Evolutionary conservation across 1,140 invertebrate genomes (phyloP), one percentile per base, ranked within the genome.

Genomic region (Ridgeia piscesae): DNA sequence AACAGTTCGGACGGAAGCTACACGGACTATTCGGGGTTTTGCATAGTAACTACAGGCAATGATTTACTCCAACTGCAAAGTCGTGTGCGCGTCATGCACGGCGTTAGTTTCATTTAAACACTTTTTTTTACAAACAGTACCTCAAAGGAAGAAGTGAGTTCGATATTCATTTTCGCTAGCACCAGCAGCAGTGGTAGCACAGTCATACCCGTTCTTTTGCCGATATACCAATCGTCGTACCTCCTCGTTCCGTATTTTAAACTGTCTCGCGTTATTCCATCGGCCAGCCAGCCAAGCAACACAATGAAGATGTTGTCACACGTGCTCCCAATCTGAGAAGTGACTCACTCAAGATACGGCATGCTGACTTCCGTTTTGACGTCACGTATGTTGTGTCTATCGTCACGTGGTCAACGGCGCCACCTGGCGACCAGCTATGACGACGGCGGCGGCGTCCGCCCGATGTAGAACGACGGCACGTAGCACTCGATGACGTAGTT

Each of bases 401-500:
- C 58, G 58, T 21, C 58, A 6, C 58, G 17, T 77, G 27, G 27
- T 21, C 58, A 77, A 77, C 58, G 11, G 27, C 58, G 58, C 58
- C 58, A 21, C 58, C 58, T 77, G 58, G 6, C 17, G 58, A 0
- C 27, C 2, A 77, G 58, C 27, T 77, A 77, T 2, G 58, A 77
- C 58, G 17, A 4, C 8, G 58, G 58, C 58, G 58, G 58, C 6
- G 11, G 14, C 58, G 17, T 77, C 27, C n/a, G n/a, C n/a, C 58
- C 58, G 17, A 77, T 21, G 58, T 77, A 77, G 58, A 77, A 77
- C 17, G 58, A 77, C 58, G 58, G 58, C 58, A 77, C 95, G 92
- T 94, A 96, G 91, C 96, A 96, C 88, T 94, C 94, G 91, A 96
- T 94, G 2, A 93, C 93, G 95, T 99, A 99, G 96, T 99, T 99